Percentiles rank a stretch among this genome's conserved stretches.
Evolutionary conservation across 2,888 invertebrate genomes (phyloP).

Genomic region (Drosophila picticornis): DNA sequence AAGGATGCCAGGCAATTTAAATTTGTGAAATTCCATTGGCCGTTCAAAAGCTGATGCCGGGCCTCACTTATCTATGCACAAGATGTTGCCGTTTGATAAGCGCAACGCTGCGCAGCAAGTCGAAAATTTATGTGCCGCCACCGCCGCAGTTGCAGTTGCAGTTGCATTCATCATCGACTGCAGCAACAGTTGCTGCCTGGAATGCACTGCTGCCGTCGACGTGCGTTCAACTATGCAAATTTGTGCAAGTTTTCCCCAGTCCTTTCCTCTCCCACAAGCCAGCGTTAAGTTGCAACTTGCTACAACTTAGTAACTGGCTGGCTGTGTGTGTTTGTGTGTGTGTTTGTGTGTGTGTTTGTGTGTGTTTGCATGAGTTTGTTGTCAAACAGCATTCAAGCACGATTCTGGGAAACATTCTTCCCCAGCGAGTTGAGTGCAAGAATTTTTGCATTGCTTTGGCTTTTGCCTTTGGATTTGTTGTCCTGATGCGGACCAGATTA

Average conservation of each 20-base stretch:
- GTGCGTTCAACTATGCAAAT: constrained; percentile 79
- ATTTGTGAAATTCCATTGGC: constrained; percentile 80
- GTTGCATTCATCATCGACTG: constrained; percentile 71
- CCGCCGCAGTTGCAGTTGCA: constrained; percentile 41
- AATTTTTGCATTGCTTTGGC: constrained; percentile 65
- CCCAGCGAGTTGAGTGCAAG: constrained; percentile 61
- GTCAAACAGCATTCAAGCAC: constrained; percentile 83
- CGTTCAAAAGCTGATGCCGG: constrained; percentile 33
- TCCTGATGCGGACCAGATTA: constrained; percentile 60
- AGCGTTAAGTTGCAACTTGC: constrained; percentile 80
- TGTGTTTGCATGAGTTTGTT: constrained; percentile 59
- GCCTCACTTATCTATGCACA: constrained; percentile 76
- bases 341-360: constrained; percentile 26
- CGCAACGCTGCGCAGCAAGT: constrained; percentile 64
- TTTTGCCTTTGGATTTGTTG: constrained; percentile 28
- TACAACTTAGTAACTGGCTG: constrained; percentile 74
- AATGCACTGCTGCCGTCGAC: constrained; percentile 65
- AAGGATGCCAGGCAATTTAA: constrained; percentile 80
- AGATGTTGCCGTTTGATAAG: constrained; percentile 81
- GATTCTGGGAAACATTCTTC: constrained; percentile 82
- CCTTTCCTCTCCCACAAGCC: constrained; percentile 17
- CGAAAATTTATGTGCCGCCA: constrained; percentile 72
- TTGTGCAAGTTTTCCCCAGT: constrained; percentile 63
- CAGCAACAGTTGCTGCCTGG: constrained; percentile 67
- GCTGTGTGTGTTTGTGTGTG: not conserved